These are phyloP conservation scores for Vombatus ursinus DNA, from an alignment of 2,113 vertebrate genomes.

Conservation along the genomic window DNA sequence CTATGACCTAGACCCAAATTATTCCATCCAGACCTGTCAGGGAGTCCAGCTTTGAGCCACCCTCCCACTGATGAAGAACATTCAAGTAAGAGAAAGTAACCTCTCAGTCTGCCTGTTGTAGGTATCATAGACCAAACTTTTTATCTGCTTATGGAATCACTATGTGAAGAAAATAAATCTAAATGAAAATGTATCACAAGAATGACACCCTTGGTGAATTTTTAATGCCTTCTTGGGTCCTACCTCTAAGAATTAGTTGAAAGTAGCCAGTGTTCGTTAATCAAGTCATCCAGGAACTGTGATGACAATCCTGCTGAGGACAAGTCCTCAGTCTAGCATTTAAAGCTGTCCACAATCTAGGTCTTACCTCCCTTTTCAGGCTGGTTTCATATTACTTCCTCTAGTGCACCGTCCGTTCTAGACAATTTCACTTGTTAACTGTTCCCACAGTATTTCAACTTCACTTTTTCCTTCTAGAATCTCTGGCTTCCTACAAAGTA, in stretches of 20 bases:
- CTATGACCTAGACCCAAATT: neutral
- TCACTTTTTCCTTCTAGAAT: no score
- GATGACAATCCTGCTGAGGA: neutral
- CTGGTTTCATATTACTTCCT: no score
- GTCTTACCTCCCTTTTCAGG: neutral
- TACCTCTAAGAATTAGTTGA: slow-evolving; percentile 39
- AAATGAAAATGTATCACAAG: neutral
- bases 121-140: neutral
- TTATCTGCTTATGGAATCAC: neutral
- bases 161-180: neutral
- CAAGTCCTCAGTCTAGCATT: neutral
- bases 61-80: neutral
- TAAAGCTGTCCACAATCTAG: neutral
- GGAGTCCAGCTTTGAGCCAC: neutral
- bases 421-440: no score
- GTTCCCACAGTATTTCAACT: no score
- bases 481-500: no score
- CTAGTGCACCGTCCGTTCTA: no score
- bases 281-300: neutral
- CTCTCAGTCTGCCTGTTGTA: neutral
- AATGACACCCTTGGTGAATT: neutral
- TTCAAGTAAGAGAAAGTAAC: neutral
- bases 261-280: slow-evolving; percentile 31
- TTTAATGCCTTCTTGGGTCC: slow-evolving; percentile 20
- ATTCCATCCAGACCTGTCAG: neutral